These are phyloP conservation scores for Clepsis dumicolana DNA, from an alignment of 2,888 invertebrate genomes.

Conservation along the genomic window DNA sequence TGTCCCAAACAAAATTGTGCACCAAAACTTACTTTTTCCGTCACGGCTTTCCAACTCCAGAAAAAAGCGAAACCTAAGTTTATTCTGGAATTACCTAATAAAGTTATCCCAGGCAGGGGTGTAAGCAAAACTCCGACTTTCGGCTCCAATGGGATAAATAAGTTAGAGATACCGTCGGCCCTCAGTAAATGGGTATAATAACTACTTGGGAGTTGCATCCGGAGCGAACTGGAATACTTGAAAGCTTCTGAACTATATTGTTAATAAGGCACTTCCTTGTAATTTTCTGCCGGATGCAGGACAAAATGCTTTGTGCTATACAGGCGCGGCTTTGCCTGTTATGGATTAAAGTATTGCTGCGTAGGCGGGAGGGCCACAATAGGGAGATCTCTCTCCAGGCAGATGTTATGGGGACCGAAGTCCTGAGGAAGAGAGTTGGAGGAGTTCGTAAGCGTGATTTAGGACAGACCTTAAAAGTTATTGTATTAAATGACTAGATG, in stretches of 20 bases:
- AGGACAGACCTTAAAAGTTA: too few relatives aligned
- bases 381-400: too few relatives aligned
- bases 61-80: conserved; percentile 13
- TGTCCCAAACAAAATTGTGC: too few relatives aligned
- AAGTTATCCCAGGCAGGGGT: conserved; percentile 22
- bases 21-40: too few relatives aligned
- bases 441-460: too few relatives aligned
- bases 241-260: conserved; percentile 17
- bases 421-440: too few relatives aligned
- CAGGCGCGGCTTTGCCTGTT: too few relatives aligned
- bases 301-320: conserved; percentile 1
- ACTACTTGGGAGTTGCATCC: conserved; percentile 21
- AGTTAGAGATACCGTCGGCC: conserved; percentile 16
- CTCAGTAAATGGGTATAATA: conserved; percentile 15
- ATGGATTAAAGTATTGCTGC: too few relatives aligned
- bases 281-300: conserved; percentile 21
- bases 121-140: conserved; percentile 33
- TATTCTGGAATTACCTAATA: conserved; percentile 20
- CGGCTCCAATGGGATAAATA: conserved; percentile 35
- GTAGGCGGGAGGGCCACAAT: too few relatives aligned
- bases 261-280: conserved; percentile 27
- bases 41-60: too few relatives aligned
- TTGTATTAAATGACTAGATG: too few relatives aligned
- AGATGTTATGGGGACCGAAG: too few relatives aligned
- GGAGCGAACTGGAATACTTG: conserved; percentile 31